Conservation (phyloP, 1,140 invertebrate species). For the Bombus pascuorum region DNA sequence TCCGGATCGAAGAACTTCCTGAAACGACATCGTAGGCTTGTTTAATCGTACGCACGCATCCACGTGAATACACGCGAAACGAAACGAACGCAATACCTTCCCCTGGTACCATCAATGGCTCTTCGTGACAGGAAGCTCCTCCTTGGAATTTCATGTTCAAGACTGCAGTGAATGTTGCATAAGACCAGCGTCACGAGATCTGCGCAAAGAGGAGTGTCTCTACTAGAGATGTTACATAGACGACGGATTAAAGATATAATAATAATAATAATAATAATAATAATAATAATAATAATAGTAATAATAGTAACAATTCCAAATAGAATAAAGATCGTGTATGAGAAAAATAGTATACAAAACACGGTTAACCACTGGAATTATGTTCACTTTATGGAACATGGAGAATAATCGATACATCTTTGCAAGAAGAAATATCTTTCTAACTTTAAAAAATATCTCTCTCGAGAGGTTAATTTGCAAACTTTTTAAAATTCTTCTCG, state of each 20-base stretch:
- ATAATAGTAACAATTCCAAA: no score
- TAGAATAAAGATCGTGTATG: no score
- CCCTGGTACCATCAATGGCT: constrained; percentile 80
- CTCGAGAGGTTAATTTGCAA: no score
- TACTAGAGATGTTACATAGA: not conserved
- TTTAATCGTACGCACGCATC: not conserved
- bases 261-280: no score
- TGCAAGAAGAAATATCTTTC: no score
- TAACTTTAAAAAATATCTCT: no score
- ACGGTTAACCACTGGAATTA: no score
- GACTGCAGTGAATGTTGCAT: constrained; percentile 71
- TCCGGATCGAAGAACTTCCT: constrained; percentile 78
- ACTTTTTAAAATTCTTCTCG: no score
- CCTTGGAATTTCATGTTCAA: constrained; percentile 71
- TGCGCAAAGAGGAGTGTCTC: constrained; percentile 41
- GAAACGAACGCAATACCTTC: constrained; percentile 69
- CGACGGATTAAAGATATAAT: not conserved
- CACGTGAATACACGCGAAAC: constrained; percentile 3
- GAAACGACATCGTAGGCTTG: constrained; percentile 34
- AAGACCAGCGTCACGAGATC: constrained; percentile 76
- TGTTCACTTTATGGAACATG: no score
- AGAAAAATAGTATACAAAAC: no score
- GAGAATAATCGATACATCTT: no score
- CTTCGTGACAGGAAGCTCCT: constrained; percentile 76
- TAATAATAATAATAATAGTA: no score